Evolutionary conservation across 1,140 invertebrate genomes (phyloP).

Genomic region (Cheumatopsyche charites): DNA sequence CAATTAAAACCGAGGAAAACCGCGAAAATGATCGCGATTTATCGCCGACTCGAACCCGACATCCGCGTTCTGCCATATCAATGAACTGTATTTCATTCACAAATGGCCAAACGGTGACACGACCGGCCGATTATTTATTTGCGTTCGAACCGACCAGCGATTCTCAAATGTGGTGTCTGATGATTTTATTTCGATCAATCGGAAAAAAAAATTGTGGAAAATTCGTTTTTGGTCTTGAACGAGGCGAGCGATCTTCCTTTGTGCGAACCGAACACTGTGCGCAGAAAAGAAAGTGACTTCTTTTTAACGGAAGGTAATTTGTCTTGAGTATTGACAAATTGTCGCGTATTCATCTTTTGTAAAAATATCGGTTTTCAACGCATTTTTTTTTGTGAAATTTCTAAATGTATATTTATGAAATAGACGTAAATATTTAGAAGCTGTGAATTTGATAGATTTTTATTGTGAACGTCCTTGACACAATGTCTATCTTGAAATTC

Average conservation of each 20-base stretch:
- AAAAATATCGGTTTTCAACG: background rate
- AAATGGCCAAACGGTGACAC: conserved; percentile 29
- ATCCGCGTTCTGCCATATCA: conserved; percentile 24
- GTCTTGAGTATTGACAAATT: background rate
- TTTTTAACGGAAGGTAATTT: too few species aligned
- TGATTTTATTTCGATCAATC: too few species aligned
- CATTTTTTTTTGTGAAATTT: background rate
- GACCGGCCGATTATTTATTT: conserved; percentile 25
- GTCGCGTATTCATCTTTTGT: background rate
- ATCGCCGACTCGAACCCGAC: background rate
- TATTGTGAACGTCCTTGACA: conserved; percentile 28
- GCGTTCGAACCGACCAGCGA: conserved; percentile 8
- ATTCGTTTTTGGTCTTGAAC: too few species aligned
- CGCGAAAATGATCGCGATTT: background rate
- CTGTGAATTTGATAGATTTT: too few species aligned
- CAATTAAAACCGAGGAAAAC: background rate
- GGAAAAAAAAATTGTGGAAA: too few species aligned
- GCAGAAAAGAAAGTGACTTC: too few species aligned
- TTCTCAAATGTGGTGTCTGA: conserved; percentile 25
- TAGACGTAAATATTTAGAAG: too few species aligned
- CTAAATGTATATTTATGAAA: too few species aligned
- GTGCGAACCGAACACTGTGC: too few species aligned
- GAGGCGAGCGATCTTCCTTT: too few species aligned
- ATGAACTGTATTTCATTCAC: conserved; percentile 35
- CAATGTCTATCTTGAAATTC: background rate